Evolutionary conservation across 2,797 vertebrate genomes (phyloP).

Genomic region (Tympanoctomys barrerae): DNA sequence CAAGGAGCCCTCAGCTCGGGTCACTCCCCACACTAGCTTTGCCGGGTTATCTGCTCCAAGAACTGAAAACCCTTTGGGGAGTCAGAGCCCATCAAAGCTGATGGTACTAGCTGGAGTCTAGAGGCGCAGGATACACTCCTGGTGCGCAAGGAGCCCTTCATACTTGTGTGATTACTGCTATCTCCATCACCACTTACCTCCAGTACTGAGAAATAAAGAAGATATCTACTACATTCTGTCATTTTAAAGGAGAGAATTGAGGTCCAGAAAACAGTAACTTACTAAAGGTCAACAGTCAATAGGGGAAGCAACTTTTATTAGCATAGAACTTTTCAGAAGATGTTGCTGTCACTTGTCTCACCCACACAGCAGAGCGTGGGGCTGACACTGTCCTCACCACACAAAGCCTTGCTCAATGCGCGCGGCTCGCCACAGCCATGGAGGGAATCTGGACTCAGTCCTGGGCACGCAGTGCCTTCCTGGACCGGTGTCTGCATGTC

Average conservation of each 20-base stretch:
- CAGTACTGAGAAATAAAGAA: neutral
- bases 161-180: neutral
- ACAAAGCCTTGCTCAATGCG: rapidly evolving
- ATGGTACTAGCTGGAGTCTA: rapidly evolving
- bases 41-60: neutral
- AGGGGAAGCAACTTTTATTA: neutral
- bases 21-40: too few species aligned
- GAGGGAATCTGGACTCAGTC: neutral
- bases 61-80: neutral
- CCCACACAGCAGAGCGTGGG: neutral
- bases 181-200: neutral
- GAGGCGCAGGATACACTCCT: neutral
- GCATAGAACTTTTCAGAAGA: neutral
- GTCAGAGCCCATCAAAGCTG: neutral
- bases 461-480: neutral
- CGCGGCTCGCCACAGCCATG: neutral
- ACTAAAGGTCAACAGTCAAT: neutral
- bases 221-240: neutral
- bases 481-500: neutral
- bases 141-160: rapidly evolving
- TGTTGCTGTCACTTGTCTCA: neutral
- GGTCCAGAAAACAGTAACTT: neutral
- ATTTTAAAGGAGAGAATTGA: neutral
- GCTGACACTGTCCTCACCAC: rapidly evolving
- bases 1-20: neutral